Evolutionary conservation across 2,797 vertebrate species (phyloP).

Genomic region (Phyllotis vaccarum): DNA sequence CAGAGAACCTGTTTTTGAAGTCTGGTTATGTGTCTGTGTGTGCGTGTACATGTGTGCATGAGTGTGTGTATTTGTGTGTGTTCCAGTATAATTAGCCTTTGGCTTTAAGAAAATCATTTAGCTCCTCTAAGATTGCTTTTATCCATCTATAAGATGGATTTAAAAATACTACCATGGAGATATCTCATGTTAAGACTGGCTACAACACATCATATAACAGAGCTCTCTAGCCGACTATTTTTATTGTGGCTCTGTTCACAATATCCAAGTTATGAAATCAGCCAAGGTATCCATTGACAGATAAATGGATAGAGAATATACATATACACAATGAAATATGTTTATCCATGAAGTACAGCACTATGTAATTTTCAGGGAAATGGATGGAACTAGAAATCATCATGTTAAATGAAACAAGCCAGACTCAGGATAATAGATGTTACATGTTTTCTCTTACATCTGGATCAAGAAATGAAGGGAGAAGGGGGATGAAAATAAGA

Average conservation of each 20-base stretch:
- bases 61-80: neutral
- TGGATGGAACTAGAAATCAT: neutral
- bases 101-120: neutral
- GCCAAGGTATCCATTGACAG: neutral
- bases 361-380: neutral
- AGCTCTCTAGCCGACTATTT: neutral
- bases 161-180: neutral
- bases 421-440: neutral
- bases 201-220: neutral
- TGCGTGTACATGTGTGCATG: neutral
- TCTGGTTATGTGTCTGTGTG: neutral
- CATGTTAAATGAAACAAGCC: neutral
- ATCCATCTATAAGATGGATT: neutral
- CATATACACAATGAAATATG: neutral
- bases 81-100: neutral
- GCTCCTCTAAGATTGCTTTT: constrained; percentile 7
- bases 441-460: neutral
- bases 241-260: neutral
- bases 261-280: neutral
- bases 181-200: constrained; percentile 37
- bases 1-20: neutral
- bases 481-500: neutral
- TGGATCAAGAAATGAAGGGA: neutral
- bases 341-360: neutral
- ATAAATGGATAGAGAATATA: neutral